Conservation (phyloP, 2,888 invertebrate genomes). For the Aspidapion aeneum region DNA sequence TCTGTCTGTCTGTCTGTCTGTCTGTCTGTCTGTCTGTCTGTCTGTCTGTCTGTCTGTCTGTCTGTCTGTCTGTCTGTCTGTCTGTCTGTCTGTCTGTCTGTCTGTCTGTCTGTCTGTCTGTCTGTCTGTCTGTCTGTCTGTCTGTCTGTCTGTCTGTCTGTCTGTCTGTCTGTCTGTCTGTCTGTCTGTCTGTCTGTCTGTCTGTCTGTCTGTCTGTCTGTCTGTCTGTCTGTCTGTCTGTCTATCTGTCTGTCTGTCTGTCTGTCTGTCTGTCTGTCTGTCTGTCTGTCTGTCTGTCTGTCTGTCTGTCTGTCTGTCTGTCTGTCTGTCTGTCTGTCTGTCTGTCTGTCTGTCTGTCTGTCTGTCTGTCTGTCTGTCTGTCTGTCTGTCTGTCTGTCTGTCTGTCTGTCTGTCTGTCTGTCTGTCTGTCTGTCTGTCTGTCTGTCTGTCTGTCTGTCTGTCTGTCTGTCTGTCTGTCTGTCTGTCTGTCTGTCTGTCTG, state of each 20-base stretch:
- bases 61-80: slow-evolving; percentile 7
- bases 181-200: slow-evolving; percentile 12
- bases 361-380: no score
- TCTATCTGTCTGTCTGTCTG: slow-evolving; percentile 12
- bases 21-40: slow-evolving; percentile 13
- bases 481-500: no score
- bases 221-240: slow-evolving; percentile 12
- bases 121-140: slow-evolving; percentile 12
- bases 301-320: slow-evolving; percentile 11
- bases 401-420: no score
- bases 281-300: slow-evolving; percentile 12
- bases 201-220: slow-evolving; percentile 4
- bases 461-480: no score
- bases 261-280: slow-evolving; percentile 12
- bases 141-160: slow-evolving; percentile 11
- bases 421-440: no score
- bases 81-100: slow-evolving; percentile 10
- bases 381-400: no score
- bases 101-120: slow-evolving; percentile 12
- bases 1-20: no score
- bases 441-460: no score
- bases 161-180: slow-evolving; percentile 11
- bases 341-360: slow-evolving; percentile 12
- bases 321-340: slow-evolving; percentile 12
- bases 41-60: not conserved